Percentiles rank a stretch among this genome's conserved stretches.
These are phyloP conservation scores for Anolis apletophallus DNA, from an alignment of 2,797 vertebrate genomes.

Conservation along the genomic window DNA sequence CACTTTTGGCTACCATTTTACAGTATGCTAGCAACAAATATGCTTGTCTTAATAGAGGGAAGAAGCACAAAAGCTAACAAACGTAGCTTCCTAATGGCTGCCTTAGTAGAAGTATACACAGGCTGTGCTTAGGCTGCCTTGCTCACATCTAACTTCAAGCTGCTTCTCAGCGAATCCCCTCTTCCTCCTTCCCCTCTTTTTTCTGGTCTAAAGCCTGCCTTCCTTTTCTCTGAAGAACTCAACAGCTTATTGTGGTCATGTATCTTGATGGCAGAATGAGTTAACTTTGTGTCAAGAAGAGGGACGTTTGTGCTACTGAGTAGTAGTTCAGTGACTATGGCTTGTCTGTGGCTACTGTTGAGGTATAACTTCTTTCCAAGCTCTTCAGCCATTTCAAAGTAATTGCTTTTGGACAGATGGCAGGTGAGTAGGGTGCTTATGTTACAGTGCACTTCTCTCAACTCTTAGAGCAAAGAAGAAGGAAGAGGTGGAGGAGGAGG, in stretches of 20 bases:
- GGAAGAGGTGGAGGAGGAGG: constrained; percentile 10
- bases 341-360: background rate
- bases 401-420: constrained; percentile 75
- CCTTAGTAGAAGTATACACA: no score
- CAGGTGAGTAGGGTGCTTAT: background rate
- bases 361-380: constrained; percentile 51
- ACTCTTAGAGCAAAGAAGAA: background rate
- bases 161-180: background rate
- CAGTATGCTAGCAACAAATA: background rate
- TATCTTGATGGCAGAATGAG: constrained; percentile 52
- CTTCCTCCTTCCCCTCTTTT: no score
- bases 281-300: constrained; percentile 64
- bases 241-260: constrained; percentile 12
- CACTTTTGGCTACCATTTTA: no score
- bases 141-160: fast-evolving
- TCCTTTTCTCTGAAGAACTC: background rate
- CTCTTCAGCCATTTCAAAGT: constrained; percentile 60
- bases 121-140: background rate
- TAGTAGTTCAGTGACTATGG: constrained; percentile 42
- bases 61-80: no score
- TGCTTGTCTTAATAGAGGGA: no score
- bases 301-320: background rate
- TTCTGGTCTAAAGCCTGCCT: background rate
- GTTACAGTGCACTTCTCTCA: constrained; percentile 25
- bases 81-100: background rate